phyloP scores from a whole-genome alignment of 1,140 invertebrate species.

The Psilanteris sp. region DNA sequence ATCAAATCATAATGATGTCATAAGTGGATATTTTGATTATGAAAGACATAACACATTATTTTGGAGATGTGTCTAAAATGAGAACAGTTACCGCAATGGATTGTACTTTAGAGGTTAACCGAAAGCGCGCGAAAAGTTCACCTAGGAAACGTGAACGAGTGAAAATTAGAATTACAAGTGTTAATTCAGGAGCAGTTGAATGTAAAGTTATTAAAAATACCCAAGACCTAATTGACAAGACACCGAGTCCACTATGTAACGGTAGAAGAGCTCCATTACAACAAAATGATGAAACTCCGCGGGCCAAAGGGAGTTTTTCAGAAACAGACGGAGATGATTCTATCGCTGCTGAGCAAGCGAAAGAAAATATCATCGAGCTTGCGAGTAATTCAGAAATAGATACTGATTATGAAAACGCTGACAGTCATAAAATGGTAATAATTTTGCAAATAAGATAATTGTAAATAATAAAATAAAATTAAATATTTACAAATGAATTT shows the following conservation, averaged over 20 bases:
- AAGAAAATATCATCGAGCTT: slow-evolving; percentile 9
- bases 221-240: slow-evolving; percentile 70
- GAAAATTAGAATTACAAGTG: slow-evolving; percentile 69
- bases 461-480: no score
- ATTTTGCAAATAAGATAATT: no score
- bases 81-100: slow-evolving; percentile 18
- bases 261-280: neutral
- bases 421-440: no score
- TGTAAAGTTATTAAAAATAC: slow-evolving; percentile 68
- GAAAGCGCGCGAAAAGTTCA: slow-evolving; percentile 31
- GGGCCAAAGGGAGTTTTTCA: slow-evolving; percentile 1
- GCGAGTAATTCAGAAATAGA: neutral
- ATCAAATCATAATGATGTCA: no score
- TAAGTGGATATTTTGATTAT: no score
- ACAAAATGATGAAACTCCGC: slow-evolving; percentile 44
- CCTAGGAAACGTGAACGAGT: slow-evolving; percentile 67
- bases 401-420: no score
- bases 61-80: slow-evolving; percentile 60
- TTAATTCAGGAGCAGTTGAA: slow-evolving; percentile 18
- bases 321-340: neutral
- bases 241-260: slow-evolving; percentile 61
- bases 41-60: slow-evolving; percentile 76
- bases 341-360: slow-evolving; percentile 1
- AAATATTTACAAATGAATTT: no score
- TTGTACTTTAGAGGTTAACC: slow-evolving; percentile 48